phyloP scores from a whole-genome alignment of 2,888 invertebrate species.

The Dinocampus coccinellae region DNA sequence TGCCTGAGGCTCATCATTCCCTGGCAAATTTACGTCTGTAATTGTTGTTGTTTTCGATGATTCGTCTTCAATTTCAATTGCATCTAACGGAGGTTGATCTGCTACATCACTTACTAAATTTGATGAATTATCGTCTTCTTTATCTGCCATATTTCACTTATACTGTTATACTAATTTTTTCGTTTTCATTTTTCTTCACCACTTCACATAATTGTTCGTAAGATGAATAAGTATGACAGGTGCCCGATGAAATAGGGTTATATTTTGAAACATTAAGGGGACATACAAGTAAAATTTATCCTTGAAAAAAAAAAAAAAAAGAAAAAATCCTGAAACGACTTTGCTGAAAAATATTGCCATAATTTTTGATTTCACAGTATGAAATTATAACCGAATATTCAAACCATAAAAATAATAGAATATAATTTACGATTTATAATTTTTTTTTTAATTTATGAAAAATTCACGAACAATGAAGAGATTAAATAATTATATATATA shows the following conservation, averaged over 20 bases:
- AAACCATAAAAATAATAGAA: no score
- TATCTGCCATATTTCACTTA: slow-evolving; percentile 41
- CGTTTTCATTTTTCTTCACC: neutral
- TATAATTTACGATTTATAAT: no score
- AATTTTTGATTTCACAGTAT: no score
- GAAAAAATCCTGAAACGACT: no score
- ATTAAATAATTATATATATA: no score
- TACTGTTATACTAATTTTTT: neutral
- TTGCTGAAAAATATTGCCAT: no score
- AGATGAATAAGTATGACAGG: neutral
- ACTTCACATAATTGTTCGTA: neutral
- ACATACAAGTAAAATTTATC: no score
- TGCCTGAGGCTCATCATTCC: slow-evolving; percentile 40
- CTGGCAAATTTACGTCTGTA: slow-evolving; percentile 36
- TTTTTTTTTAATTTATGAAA: no score
- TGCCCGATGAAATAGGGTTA: neutral
- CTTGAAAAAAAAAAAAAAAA: no score
- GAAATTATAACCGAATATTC: no score
- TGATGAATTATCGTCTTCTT: slow-evolving; percentile 41
- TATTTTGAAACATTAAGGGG: no score
- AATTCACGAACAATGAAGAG: no score
- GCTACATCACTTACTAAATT: slow-evolving; percentile 46
- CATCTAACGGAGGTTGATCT: slow-evolving; percentile 43
- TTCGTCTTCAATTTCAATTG: slow-evolving; percentile 46
- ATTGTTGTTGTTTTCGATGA: slow-evolving; percentile 41